Evolutionary conservation across 37 sponge, comb jelly and placozoan species (phyloP), one percentile per base, ranked within the genome.

Genomic region (Sycon ciliatum): DNA sequence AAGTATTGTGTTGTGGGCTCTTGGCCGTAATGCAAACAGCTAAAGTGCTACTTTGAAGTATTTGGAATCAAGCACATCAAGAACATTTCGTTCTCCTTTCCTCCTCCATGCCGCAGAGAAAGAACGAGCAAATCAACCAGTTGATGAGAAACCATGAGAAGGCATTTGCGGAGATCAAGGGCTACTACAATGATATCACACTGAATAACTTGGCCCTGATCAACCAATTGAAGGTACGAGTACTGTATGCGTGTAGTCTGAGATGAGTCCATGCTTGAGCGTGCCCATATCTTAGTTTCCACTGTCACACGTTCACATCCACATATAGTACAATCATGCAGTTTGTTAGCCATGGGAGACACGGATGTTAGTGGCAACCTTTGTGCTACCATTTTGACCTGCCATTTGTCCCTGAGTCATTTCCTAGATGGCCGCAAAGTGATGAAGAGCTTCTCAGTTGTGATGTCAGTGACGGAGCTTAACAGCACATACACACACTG

Each of bases 101-200:
- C 63, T n/a, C 63, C 11, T 60, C 16, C n/a, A n/a, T 18, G n/a
- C n/a, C 6, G 23, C 81, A 94, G 99, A 69, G 99, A 9, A 97
- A 97, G 90, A 97, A 97, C 79, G 87, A 79, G 56, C 99, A 97
- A 68, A 97, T 97, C 56, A 86, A 92, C 36, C 69, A 79, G 2
- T 69, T 97, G 69, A 97, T 92, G 93, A 88, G 80, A 76, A 97
- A 97, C 64, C 99, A 97, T 68, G 99, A 97, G 73, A 97, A 92
- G 73, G 93, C 93, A 1, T 97, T 97, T 76, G 89, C 90, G 79
- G 93, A 92, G 72, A 97, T 97, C 73, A 97, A 97, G 83, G 92
- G 89, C 72, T 97, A 97, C 75, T 97, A 97, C 80, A 97, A 97
- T 71, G 99, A 97, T 73, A 97, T 97, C 74, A 97, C 99, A 6